phyloP scores from a whole-genome alignment of 2,888 invertebrate genomes.

The Hyles lineata region DNA sequence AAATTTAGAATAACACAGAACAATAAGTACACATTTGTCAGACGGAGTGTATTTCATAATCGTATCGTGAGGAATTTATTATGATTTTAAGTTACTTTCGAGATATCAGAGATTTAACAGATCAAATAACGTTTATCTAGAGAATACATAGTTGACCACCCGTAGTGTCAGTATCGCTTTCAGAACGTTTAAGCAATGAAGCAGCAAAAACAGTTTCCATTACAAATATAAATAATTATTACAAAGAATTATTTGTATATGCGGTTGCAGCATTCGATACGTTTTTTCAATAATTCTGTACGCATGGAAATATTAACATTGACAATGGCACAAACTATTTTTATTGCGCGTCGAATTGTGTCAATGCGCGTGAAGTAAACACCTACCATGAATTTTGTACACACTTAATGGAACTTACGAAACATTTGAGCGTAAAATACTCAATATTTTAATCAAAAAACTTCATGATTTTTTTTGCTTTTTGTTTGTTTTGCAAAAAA shows the following conservation, averaged over 20 bases:
- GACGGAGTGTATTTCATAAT: slow-evolving; percentile 18
- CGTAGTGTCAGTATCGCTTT: slow-evolving; percentile 45
- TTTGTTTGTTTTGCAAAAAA: neutral
- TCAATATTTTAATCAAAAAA: slow-evolving; percentile 12
- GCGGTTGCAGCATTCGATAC: slow-evolving; percentile 48
- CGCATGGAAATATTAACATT: slow-evolving; percentile 55
- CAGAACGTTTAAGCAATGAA: slow-evolving; percentile 45
- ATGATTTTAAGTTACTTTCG: neutral
- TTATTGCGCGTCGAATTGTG: slow-evolving; percentile 58
- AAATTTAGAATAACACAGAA: slow-evolving; percentile 26
- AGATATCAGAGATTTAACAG: slow-evolving; percentile 9
- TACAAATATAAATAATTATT: slow-evolving; percentile 37
- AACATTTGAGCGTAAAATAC: slow-evolving; percentile 8
- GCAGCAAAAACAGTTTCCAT: slow-evolving; percentile 36
- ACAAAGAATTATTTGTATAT: slow-evolving; percentile 39
- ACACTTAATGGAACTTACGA: slow-evolving; percentile 23
- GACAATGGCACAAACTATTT: slow-evolving; percentile 50
- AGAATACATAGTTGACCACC: slow-evolving; percentile 41
- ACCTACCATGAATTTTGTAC: slow-evolving; percentile 37
- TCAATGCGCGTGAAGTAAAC: slow-evolving; percentile 52
- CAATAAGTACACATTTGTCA: slow-evolving; percentile 16
- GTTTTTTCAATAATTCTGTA: slow-evolving; percentile 49
- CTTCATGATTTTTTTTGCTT: slow-evolving; percentile 7
- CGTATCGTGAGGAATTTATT: neutral
- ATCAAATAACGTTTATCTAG: slow-evolving; percentile 22